Conservation (phyloP, 2,113 vertebrate species). For the Pan troglodytes region DNA sequence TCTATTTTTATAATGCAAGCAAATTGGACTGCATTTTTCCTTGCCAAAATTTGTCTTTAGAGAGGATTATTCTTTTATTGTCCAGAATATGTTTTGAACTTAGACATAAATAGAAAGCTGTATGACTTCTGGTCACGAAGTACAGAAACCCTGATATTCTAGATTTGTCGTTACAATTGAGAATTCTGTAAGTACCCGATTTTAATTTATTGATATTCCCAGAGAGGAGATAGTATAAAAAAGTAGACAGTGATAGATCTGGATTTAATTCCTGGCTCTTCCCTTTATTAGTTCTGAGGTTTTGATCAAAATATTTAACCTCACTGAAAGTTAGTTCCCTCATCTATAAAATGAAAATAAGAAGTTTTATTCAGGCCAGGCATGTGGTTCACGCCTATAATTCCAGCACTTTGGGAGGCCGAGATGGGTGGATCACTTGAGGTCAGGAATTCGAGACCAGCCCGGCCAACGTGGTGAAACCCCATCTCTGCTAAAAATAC, state of each 20-base stretch:
- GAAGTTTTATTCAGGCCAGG: background rate
- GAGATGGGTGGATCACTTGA: no score
- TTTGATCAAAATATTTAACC: background rate
- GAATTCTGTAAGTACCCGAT: background rate
- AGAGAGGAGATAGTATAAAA: background rate
- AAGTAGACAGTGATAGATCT: background rate
- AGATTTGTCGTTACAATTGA: background rate
- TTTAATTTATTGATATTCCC: background rate
- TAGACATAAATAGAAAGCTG: conserved; percentile 55
- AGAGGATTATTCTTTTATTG: conserved; percentile 40
- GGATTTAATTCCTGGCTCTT: background rate
- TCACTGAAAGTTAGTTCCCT: background rate
- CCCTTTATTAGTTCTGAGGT: background rate
- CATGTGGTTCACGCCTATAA: no score
- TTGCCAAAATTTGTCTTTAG: conserved; percentile 67
- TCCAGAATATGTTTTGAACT: conserved; percentile 53
- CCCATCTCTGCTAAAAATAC: no score
- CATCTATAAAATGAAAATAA: background rate
- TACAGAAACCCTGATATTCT: conserved; percentile 16
- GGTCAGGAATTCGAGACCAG: no score
- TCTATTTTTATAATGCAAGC: conserved; percentile 61
- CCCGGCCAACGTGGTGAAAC: no score
- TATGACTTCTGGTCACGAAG: conserved; percentile 52
- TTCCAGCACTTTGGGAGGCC: no score
- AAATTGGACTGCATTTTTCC: conserved; percentile 48